Evolutionary conservation across 1,140 invertebrate genomes (phyloP).

Genomic region (Dendroctonus ponderosae): DNA sequence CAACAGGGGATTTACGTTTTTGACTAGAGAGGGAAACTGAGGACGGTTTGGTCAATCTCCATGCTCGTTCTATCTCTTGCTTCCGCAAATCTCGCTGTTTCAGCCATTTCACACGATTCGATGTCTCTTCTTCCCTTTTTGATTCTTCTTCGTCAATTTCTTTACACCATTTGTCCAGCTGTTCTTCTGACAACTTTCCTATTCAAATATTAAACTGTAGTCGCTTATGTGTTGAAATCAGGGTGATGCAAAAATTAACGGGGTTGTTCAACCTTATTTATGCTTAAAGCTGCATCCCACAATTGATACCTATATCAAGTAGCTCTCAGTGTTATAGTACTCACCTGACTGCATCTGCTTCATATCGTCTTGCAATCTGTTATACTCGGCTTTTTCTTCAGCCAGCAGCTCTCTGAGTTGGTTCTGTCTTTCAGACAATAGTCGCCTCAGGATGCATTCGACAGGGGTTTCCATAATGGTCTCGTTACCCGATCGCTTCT

Average conservation of each 20-base stretch:
- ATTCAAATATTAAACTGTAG: no score
- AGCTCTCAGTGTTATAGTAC: neutral
- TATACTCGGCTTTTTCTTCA: conserved; percentile 70
- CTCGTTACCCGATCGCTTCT: conserved; percentile 67
- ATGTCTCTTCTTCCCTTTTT: conserved; percentile 64
- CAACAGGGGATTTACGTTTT: conserved; percentile 48
- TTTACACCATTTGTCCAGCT: conserved; percentile 69
- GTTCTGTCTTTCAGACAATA: conserved; percentile 74
- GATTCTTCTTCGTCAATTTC: conserved; percentile 71
- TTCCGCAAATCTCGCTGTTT: conserved; percentile 68
- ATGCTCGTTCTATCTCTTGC: conserved; percentile 57
- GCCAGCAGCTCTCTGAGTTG: conserved; percentile 72
- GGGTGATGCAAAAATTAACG: no score
- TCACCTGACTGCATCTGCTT: conserved; percentile 55
- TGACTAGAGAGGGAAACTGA: conserved; percentile 28
- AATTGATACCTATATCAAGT: no score
- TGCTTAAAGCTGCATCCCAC: no score
- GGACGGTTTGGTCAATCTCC: conserved; percentile 51
- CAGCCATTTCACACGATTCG: conserved; percentile 64
- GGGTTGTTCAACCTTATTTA: no score
- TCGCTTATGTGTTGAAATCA: no score
- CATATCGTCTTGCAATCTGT: conserved; percentile 65
- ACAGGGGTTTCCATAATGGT: conserved; percentile 67
- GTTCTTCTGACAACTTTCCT: conserved; percentile 58
- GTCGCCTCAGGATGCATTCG: conserved; percentile 74